Evolutionary conservation across 1,140 invertebrate genomes (phyloP).

Genomic region (Drosophila dunni): DNA sequence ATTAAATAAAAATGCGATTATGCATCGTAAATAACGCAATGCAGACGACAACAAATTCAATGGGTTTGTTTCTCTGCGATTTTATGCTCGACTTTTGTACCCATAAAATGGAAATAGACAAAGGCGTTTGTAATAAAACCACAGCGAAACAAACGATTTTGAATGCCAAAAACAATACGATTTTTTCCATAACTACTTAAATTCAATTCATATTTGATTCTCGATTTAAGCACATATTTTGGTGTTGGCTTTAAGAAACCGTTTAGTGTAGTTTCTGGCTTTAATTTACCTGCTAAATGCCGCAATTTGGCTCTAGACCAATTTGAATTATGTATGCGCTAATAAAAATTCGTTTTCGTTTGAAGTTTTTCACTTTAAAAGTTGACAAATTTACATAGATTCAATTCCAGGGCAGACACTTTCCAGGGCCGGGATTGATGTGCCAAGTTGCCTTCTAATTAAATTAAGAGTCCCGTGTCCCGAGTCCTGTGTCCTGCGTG

Average conservation of each 20-base stretch:
- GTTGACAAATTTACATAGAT: slow-evolving; percentile 76
- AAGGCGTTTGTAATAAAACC: not conserved
- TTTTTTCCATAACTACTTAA: too few relatives aligned
- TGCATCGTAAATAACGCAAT: slow-evolving; percentile 68
- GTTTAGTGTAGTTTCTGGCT: not conserved
- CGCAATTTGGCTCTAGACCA: not conserved
- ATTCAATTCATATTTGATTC: too few relatives aligned
- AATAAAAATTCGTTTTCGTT: slow-evolving; percentile 70
- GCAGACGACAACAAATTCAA: slow-evolving; percentile 56
- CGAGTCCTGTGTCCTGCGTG: slow-evolving; percentile 1
- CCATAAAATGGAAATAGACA: slow-evolving; percentile 14
- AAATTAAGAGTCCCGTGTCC: slow-evolving; percentile 64
- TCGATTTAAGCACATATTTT: not conserved
- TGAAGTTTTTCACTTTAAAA: slow-evolving; percentile 75
- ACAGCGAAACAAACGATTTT: not conserved
- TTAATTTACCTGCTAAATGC: not conserved
- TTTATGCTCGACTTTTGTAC: not conserved
- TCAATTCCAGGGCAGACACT: slow-evolving; percentile 37
- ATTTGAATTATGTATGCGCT: slow-evolving; percentile 68
- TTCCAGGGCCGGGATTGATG: slow-evolving; percentile 10
- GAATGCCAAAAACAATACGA: too few relatives aligned
- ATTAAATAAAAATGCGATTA: slow-evolving; percentile 82
- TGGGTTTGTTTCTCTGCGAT: slow-evolving; percentile 6
- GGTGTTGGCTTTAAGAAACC: not conserved
- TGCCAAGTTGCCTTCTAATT: slow-evolving; percentile 59